These are phyloP conservation scores for Microtus oregoni DNA, from an alignment of 2,113 vertebrate genomes.

Conservation along the genomic window DNA sequence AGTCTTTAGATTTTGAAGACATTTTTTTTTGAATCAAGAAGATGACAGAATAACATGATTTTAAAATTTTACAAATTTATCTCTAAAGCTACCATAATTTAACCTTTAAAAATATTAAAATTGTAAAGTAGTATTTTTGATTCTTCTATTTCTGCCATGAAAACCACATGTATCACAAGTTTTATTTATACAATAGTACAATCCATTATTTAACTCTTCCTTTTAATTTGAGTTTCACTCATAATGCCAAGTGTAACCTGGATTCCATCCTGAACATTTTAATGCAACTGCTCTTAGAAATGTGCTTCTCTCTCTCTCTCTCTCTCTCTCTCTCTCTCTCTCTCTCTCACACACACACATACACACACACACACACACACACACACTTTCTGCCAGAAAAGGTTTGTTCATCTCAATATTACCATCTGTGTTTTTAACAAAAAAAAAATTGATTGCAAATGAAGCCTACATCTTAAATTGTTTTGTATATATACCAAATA, in stretches of 20 bases:
- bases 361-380: neutral
- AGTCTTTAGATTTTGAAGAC: neutral
- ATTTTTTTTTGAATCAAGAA: neutral
- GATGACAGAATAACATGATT: neutral
- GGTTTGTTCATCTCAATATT: neutral
- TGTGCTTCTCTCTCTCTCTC: neutral
- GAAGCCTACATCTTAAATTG: neutral
- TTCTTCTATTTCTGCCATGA: neutral
- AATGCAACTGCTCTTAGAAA: neutral
- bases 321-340: too few relatives aligned
- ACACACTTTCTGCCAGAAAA: neutral
- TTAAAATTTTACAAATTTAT: neutral
- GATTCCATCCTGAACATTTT: neutral
- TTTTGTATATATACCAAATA: neutral
- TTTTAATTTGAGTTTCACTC: neutral
- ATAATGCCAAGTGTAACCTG: constrained; percentile 12
- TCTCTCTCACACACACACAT: too few relatives aligned
- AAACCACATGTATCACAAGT: neutral
- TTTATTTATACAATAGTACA: neutral
- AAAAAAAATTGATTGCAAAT: neutral
- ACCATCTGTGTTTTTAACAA: neutral
- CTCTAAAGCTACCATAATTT: neutral
- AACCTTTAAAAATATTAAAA: constrained; percentile 29
- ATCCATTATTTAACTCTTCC: neutral
- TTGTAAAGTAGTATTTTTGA: neutral